Base-by-base conservation (phyloP, 64 coral and sea anemone species). In the Actinia tenebrosa region DNA sequence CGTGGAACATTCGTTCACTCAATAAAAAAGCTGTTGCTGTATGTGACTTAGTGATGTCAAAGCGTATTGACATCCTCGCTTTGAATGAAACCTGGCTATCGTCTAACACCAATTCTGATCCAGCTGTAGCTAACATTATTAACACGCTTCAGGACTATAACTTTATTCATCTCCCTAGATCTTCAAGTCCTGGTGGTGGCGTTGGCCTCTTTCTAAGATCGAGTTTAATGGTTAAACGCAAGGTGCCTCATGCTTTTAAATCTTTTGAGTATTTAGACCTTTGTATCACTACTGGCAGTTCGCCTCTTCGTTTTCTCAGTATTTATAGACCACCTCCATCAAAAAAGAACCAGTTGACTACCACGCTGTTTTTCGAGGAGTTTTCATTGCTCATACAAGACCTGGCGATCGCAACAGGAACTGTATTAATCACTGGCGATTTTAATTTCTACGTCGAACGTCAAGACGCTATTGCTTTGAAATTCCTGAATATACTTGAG, bases 251-350 rank as follows among this genome's bases (percentile, higher is more conserved):
- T 60, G 26, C n/a, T 44, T 91, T 91, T 53, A 84, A 91, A 86
- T 84, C 89, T 14, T 78, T 80, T 47, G 89, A 91, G 69, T 91
- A 91, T 54, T 71, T 91, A 68, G 89, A 91, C 88, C 88, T 37
- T 37, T 37, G 30, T 37, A 37, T 37, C 30, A 37, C 30, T 37
- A 37, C 30, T 37, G 30, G 30, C 30, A 37, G 30, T 37, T 37
- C 30, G 30, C 30, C 30, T 37, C 30, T 37, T 37, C 30, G 30
- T 37, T 37, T 37, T 37, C 30, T 37, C 30, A 37, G 30, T 37
- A 37, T 37, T 37, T 37, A 37, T 37, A 37, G 30, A 37, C 30
- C 30, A 37, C 30, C 30, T 37, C 30, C 30, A 37, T 37, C 30
- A 37, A 37, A 37, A 37, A 37, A 37, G 30, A 37, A 37, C 30